Evolutionary conservation across 2,113 vertebrate species (phyloP), one percentile per base, ranked within the genome.

Genomic region (Myiozetetes cayanensis): DNA sequence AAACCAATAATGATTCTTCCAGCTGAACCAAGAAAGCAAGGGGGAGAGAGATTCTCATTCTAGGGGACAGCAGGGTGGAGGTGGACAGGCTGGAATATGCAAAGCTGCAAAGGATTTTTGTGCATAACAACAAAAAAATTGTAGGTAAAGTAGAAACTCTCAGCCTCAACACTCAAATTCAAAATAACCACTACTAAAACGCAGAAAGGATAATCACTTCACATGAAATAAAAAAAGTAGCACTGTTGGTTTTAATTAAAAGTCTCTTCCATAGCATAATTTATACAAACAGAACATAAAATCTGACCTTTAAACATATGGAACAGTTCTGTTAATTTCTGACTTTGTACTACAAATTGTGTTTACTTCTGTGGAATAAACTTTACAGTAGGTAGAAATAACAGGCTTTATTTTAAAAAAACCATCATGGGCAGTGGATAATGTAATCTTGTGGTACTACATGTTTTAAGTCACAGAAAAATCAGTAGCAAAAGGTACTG

Each of bases 1-100:
- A 96, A 97, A 97, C 62, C 59, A 85, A 52, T 7, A 37, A 44
- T 65, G 31, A 78, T 96, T 93, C 75, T 93, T 92, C 87, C 95
- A 97, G 82, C 89, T 33, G 2, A 93, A 77, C 15, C 39, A 67
- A 46, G 6, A 10, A 67, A 87, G 71, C 2, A 71, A 71, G 96
- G 94, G 20, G 15, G 16, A 63, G 31, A 66, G 28, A 86, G 28
- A 86, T 30, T 53, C 10, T 53, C 39, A 93, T 81, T 85, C 59
- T 49, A 66, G 28, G 67, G 96, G 81, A 66, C 96, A 92, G 87
- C 75, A 97, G 61, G 77, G 72, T 78, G 83, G 73, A 95, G 94
- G 65, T 93, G 90, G 94, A 68, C 95, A 91, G 85, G 70, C 55
- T 97, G 95, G 85, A 78, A 66, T 50, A 85, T 5, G 12, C 41